phyloP scores from a whole-genome alignment of 2,113 vertebrate genomes.

The Rhinolophus ferrumequinum region DNA sequence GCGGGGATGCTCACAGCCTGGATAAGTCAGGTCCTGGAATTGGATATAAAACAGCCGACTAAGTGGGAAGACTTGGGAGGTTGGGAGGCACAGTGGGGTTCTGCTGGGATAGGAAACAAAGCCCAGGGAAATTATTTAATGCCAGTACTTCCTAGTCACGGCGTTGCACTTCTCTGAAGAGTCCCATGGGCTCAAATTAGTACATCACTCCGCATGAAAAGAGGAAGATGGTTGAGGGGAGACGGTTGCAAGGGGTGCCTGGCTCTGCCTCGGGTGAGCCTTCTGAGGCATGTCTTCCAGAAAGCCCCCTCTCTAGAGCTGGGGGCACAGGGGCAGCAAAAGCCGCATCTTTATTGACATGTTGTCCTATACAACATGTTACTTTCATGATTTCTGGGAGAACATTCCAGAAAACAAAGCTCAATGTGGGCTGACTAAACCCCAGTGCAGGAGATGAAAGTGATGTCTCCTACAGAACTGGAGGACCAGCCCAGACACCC shows the following conservation, averaged over 20 bases:
- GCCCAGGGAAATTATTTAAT: background rate
- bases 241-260: accelerated
- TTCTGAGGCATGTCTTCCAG: background rate
- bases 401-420: background rate
- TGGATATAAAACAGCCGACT: accelerated
- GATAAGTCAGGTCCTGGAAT: background rate
- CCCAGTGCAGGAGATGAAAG: background rate
- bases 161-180: background rate
- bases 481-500: accelerated
- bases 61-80: background rate
- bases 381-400: too few species aligned
- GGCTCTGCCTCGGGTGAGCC: too few species aligned
- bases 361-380: too few species aligned
- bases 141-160: background rate
- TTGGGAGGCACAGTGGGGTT: background rate
- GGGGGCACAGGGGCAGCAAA: too few species aligned
- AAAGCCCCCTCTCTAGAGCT: background rate
- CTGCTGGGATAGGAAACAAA: background rate
- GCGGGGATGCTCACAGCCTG: accelerated
- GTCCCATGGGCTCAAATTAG: accelerated
- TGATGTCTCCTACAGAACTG: accelerated
- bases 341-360: too few species aligned
- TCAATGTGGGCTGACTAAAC: accelerated
- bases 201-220: accelerated
- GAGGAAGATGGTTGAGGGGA: background rate